Evolutionary conservation across 2,797 vertebrate genomes (phyloP).

Genomic region (Falco biarmicus): DNA sequence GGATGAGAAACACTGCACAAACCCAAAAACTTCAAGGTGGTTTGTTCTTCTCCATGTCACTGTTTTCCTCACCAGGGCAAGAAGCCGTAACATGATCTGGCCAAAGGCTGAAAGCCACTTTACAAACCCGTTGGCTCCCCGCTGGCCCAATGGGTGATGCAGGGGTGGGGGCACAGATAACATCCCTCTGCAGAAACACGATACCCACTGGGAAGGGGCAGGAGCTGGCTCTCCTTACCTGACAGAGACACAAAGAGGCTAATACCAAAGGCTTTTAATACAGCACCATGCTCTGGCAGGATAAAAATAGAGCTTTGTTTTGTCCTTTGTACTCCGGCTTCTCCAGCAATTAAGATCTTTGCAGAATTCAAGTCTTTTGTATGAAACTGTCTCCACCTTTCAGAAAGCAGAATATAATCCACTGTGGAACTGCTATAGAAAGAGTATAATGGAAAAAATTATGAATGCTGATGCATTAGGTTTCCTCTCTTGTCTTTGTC

Average conservation of each 20-base stretch:
- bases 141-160: accelerated
- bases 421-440: not conserved
- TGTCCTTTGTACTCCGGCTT: not conserved
- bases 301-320: not conserved
- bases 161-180: not conserved
- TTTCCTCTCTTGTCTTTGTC: not conserved
- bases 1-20: not conserved
- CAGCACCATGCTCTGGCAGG: not conserved
- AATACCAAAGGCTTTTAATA: not conserved
- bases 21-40: accelerated
- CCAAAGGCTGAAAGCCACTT: not conserved
- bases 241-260: not conserved
- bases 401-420: not conserved
- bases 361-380: not conserved
- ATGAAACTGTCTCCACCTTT: not conserved
- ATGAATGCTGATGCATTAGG: not conserved
- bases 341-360: not conserved
- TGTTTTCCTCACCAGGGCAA: not conserved
- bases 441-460: not conserved
- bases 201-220: not conserved
- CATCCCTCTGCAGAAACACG: not conserved
- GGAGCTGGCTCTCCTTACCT: conserved; percentile 12
- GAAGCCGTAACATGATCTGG: not conserved
- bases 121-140: not conserved
- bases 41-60: not conserved